A percentile compares a stretch with the other conserved stretches of the same genome.
These are phyloP conservation scores for Megathymus violae DNA, from an alignment of 1,140 invertebrate species.

Conservation along the genomic window DNA sequence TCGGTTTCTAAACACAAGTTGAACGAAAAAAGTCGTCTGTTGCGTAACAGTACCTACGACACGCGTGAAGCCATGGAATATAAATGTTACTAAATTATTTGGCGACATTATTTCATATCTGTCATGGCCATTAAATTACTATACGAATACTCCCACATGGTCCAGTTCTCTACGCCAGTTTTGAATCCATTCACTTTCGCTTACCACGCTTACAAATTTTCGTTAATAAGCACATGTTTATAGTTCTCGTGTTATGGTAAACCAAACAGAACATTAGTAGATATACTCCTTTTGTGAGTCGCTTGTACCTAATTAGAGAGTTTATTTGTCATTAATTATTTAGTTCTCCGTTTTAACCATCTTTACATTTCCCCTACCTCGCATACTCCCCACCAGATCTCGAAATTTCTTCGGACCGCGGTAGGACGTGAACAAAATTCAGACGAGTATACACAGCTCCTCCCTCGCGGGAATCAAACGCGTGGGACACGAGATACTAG, in stretches of 20 bases:
- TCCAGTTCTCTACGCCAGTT: background rate
- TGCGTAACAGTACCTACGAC: too few species aligned
- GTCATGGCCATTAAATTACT: slow-evolving; percentile 13
- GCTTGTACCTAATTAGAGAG: slow-evolving; percentile 20
- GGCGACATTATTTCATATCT: slow-evolving; percentile 3
- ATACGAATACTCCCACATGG: background rate
- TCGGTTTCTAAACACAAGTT: too few species aligned
- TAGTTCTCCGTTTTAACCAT: background rate
- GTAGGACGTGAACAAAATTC: slow-evolving; percentile 12
- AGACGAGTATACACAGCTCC: slow-evolving; percentile 19
- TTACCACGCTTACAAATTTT: slow-evolving; percentile 5
- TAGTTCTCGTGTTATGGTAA: background rate
- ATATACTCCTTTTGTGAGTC: slow-evolving; percentile 3
- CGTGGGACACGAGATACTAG: slow-evolving; percentile 19
- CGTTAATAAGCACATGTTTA: background rate
- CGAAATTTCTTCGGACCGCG: slow-evolving; percentile 1
- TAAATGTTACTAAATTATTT: background rate
- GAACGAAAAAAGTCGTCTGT: too few species aligned
- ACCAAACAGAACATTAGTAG: slow-evolving; percentile 7
- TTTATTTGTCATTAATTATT: slow-evolving; percentile 6
- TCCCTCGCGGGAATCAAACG: slow-evolving; percentile 20
- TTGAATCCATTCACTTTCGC: slow-evolving; percentile 18
- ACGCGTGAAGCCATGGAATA: background rate
- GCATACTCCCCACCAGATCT: slow-evolving; percentile 10
- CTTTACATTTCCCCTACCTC: slow-evolving; percentile 24